A percentile compares a stretch with the other conserved stretches of the same genome.
These are phyloP conservation scores for Noctilio leporinus DNA, from an alignment of 2,113 vertebrate genomes.

Conservation along the genomic window DNA sequence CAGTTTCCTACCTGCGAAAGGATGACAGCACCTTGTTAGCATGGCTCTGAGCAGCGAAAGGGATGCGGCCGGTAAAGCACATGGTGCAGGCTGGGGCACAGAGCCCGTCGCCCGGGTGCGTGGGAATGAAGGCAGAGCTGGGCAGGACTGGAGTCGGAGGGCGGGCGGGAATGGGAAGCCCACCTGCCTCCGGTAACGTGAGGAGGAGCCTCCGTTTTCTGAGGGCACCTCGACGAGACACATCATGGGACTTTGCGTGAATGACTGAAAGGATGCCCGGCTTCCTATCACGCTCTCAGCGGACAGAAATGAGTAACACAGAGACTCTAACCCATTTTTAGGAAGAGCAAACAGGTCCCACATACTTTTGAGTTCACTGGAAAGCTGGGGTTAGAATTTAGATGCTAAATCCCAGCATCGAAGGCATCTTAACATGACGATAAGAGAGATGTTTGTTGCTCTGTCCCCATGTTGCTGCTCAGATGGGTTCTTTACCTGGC, in stretches of 20 bases:
- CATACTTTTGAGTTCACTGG: background rate
- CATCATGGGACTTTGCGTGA: rapidly evolving
- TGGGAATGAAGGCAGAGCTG: background rate
- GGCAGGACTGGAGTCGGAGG: no score
- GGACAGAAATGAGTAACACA: background rate
- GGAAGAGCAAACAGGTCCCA: background rate
- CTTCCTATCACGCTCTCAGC: no score
- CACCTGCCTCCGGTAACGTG: rapidly evolving
- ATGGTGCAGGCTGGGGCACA: rapidly evolving
- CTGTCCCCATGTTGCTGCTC: background rate
- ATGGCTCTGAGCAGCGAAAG: background rate
- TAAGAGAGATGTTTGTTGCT: background rate
- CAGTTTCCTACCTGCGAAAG: background rate
- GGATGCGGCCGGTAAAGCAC: rapidly evolving
- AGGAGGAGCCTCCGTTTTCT: background rate
- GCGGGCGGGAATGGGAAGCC: no score
- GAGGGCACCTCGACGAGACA: background rate
- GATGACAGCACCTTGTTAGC: rapidly evolving
- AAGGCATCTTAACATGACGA: background rate
- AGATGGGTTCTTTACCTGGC: background rate
- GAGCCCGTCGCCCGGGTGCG: rapidly evolving
- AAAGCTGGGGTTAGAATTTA: background rate
- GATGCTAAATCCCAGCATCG: background rate
- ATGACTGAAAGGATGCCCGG: background rate
- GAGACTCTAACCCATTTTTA: background rate